phyloP scores from a whole-genome alignment of 2,113 vertebrate genomes.

The Strix aluco region DNA sequence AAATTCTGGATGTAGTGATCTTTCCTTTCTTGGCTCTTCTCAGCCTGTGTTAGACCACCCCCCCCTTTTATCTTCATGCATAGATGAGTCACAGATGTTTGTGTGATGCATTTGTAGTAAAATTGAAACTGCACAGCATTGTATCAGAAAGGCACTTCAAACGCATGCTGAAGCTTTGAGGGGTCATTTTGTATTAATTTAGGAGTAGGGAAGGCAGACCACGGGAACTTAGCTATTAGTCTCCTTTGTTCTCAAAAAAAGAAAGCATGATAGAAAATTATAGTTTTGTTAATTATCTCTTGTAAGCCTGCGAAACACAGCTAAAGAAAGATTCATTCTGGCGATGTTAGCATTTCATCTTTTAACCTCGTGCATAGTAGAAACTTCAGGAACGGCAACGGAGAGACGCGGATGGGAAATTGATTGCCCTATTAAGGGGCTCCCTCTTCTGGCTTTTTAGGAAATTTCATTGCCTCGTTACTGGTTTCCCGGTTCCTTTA shows the following conservation, averaged over 20 bases:
- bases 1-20: background rate
- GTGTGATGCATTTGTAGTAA: background rate
- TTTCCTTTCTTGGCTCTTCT: background rate
- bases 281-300: constrained; percentile 36
- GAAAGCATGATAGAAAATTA: background rate
- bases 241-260: constrained; percentile 8
- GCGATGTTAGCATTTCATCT: background rate
- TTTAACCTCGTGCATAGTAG: background rate
- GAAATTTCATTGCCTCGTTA: background rate
- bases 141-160: background rate
- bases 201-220: background rate
- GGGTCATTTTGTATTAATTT: background rate
- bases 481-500: background rate
- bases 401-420: background rate
- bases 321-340: constrained; percentile 32
- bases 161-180: background rate
- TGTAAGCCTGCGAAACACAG: constrained; percentile 11
- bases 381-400: background rate
- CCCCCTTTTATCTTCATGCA: background rate
- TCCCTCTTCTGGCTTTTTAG: constrained; percentile 46
- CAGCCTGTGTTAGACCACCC: background rate
- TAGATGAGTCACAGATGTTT: constrained; percentile 32
- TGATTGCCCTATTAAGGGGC: constrained; percentile 8
- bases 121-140: background rate
- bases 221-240: background rate